A percentile compares a stretch with the other conserved stretches of the same genome.
phyloP scores from a whole-genome alignment of 1,140 invertebrate species.

The Metaphire vulgaris region DNA sequence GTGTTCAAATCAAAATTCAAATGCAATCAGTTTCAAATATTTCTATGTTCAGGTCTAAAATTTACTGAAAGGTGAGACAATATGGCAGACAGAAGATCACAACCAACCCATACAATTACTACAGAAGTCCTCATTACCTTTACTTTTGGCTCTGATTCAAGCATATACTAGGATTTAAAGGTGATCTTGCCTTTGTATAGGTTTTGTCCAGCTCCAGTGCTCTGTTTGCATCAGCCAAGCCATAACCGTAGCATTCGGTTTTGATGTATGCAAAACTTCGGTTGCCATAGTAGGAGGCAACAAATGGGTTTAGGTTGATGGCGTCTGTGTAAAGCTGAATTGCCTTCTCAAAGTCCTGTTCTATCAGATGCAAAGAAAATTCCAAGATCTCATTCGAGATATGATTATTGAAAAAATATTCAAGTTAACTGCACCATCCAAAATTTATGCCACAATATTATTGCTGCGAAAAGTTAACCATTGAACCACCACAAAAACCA shows the following conservation, averaged over 20 bases:
- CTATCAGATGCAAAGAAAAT: constrained; percentile 55
- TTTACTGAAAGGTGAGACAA: too few relatives aligned
- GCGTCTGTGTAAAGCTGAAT: constrained; percentile 85
- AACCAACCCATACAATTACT: too few relatives aligned
- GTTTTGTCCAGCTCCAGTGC: constrained; percentile 80
- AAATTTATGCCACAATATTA: background rate
- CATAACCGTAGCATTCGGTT: constrained; percentile 87
- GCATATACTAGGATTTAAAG: too few relatives aligned
- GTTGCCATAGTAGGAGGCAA: constrained; percentile 71
- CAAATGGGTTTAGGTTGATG: constrained; percentile 73
- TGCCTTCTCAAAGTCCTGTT: constrained; percentile 78
- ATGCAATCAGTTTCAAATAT: too few relatives aligned
- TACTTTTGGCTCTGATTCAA: too few relatives aligned
- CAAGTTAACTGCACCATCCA: background rate
- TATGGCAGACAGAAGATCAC: too few relatives aligned
- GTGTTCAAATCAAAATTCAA: too few relatives aligned
- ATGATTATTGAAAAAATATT: constrained; percentile 7
- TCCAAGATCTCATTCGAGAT: background rate
- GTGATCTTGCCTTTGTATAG: constrained; percentile 91
- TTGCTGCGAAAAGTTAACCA: background rate
- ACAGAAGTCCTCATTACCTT: too few relatives aligned
- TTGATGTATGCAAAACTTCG: constrained; percentile 89
- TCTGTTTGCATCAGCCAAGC: constrained; percentile 80
- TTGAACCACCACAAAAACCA: background rate
- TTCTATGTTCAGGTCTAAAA: too few relatives aligned